Evolutionary conservation across 2,888 invertebrate genomes (phyloP).

Genomic region (Eupithecia dodoneata): DNA sequence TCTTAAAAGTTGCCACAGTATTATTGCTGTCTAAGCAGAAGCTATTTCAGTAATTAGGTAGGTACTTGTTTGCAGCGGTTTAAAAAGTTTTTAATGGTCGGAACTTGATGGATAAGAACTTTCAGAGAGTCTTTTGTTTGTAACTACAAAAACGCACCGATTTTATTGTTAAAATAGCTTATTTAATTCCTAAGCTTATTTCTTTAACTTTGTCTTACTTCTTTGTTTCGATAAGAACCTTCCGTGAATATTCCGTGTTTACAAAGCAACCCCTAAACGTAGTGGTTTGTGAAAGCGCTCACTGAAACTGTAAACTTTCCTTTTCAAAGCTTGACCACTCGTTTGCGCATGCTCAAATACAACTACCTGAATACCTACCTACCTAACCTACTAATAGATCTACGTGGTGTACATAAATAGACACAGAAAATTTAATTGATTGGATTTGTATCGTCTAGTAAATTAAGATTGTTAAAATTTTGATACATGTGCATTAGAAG

Average conservation of each 20-base stretch:
- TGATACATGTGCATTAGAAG: too few relatives aligned
- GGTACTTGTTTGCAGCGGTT: not conserved
- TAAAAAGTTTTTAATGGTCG: not conserved
- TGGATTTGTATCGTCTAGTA: not conserved
- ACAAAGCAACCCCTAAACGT: slow-evolving; percentile 10
- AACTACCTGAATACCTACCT: not conserved
- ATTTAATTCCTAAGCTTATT: not conserved
- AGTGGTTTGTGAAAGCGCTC: slow-evolving; percentile 47
- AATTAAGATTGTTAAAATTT: too few relatives aligned
- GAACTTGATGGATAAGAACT: not conserved
- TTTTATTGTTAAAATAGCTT: not conserved
- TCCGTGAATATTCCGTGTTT: slow-evolving; percentile 10
- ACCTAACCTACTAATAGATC: not conserved
- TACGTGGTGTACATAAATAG: not conserved
- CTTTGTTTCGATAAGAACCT: not conserved
- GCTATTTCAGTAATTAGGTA: not conserved
- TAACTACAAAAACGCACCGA: not conserved
- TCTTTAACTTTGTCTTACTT: not conserved
- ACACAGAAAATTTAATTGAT: not conserved
- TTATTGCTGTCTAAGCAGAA: not conserved
- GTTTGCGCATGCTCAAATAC: slow-evolving; percentile 56
- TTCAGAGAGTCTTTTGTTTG: not conserved
- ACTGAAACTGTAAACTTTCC: slow-evolving; percentile 62
- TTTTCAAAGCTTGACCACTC: slow-evolving; percentile 49
- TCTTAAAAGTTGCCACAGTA: not conserved